A percentile compares a stretch with the other conserved stretches of the same genome.
These are phyloP conservation scores for Hystrix brachyura DNA, from an alignment of 2,113 vertebrate species.

Conservation along the genomic window DNA sequence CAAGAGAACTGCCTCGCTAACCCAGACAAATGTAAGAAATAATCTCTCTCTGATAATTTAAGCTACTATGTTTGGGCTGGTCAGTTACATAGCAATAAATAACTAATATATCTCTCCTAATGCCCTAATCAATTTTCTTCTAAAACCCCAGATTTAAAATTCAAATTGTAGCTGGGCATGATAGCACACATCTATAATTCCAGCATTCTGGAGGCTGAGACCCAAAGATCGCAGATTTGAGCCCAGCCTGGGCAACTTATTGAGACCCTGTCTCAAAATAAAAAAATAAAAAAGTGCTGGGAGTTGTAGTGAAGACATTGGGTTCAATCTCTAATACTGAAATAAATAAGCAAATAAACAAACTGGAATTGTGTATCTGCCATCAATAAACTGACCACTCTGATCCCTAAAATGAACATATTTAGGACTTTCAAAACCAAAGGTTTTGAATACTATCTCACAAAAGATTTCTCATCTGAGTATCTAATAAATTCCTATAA, in stretches of 20 bases:
- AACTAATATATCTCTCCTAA: neutral
- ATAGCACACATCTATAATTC: no score
- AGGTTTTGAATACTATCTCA: slow-evolving; percentile 2
- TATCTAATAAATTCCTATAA: neutral
- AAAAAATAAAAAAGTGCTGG: no score
- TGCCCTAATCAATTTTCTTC: neutral
- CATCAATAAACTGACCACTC: neutral
- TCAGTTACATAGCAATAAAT: neutral
- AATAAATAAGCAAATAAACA: no score
- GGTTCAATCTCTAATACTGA: no score
- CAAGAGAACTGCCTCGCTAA: neutral
- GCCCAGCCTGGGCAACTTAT: no score
- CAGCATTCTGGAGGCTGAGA: no score
- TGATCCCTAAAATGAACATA: neutral
- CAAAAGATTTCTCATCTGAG: neutral
- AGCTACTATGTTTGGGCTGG: neutral
- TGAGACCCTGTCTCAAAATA: no score
- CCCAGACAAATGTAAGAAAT: neutral
- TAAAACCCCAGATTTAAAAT: neutral
- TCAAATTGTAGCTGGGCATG: no score
- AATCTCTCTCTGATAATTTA: neutral
- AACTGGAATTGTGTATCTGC: neutral
- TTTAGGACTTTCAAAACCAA: slow-evolving; percentile 20
- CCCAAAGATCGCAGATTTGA: no score
- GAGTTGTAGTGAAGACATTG: no score